Base-by-base conservation (phyloP, 1,140 invertebrate species). In the Bombus pyrosoma region DNA sequence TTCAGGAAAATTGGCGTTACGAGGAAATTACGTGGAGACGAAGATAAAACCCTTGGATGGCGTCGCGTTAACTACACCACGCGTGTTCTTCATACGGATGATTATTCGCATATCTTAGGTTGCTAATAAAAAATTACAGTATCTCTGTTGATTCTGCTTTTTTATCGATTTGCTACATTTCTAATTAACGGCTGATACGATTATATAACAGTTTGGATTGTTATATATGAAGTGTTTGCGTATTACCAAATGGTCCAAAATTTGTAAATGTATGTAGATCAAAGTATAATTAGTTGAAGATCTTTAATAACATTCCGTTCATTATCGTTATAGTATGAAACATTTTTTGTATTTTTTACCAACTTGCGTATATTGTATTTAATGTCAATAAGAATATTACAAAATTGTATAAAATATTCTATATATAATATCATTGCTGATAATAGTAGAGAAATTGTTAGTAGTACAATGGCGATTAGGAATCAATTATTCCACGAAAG, bases 1-100 rank as follows among this genome's bases (percentile, higher is more conserved):
- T 90, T 83, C 59, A 89, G 84, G 90, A 92, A 93, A 92, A 92
- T 91, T 90, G 88, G 76, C 83, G 86, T 84, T 86, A 85, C 84
- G 80, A 89, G 81, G 81, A 92, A 93, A 92, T 92, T 89, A 87
- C 81, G 76, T 73, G 90, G 87, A 92, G 91, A 83, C 84, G 69
- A 68, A 90, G 86, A 86, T 83, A 89, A 90, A 89, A 91, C 83
- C 71, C 80, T 73, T 77, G 62, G 53, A 39, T 47, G 71, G 64
- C 25, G 57, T 62, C 64, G 32, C n/a, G 18, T 32, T 39, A 81
- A 32, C 37, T 66, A 74, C 37, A 39, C 41, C 57, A 34, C 41
- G 32, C n/a, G 39, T 75, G 68, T 39, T 43, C 34, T 13, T 13
- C 5, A 0, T 22, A 37, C 47, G 34, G 18, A 12, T 41, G 13